Base-by-base conservation (phyloP, 2,797 vertebrate genomes). In the Labeo calbasu region DNA sequence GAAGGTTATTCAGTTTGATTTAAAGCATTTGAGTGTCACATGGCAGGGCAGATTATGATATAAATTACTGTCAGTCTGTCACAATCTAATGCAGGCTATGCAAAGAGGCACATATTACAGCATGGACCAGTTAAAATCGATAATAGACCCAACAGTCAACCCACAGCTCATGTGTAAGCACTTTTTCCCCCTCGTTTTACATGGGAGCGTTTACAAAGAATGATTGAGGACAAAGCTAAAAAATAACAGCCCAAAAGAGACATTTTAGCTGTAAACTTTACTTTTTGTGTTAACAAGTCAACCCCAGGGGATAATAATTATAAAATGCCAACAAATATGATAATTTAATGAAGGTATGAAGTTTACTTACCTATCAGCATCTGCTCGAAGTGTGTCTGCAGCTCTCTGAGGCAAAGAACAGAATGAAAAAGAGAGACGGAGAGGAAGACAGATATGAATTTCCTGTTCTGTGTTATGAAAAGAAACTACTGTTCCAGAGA, bases 291-390 rank as follows among this genome's bases (percentile, higher is more conserved):
- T 23, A 51, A 19, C n/a, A 43, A 23, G 19, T 40, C 25, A 79
- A 53, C 5, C 32, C 48, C 13, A 59, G 3, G 1, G 10, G 3
- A 59, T 75, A n/a, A 55, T 55, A n/a, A 43, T 48, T 25, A 19
- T 70, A 40, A 17, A 61, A 46, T 25, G 15, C 9, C 23, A 28
- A 23, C 10, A 77, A 13, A 55, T 43, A 59, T 11, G 7, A 13
- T 61, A 10, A 50, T 50, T 51, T 73, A 11, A 63, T 25, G 19
- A 14, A 23, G 40, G 13, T 57, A 13, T 81, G 10, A 40, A 36
- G 48, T n/a, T 57, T 15, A 77, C 87, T 93, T 92, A 94, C 95
- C 95, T 94, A 89, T 95, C 95, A 53, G 93, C 89, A 55, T 95
- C 95, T 88, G 93, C 94, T 15, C 92, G 89, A 84, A 93, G 91